A percentile compares a stretch with the other conserved stretches of the same genome.
These are phyloP conservation scores for Cheilosia pagana DNA, from an alignment of 2,888 invertebrate genomes.

Conservation along the genomic window DNA sequence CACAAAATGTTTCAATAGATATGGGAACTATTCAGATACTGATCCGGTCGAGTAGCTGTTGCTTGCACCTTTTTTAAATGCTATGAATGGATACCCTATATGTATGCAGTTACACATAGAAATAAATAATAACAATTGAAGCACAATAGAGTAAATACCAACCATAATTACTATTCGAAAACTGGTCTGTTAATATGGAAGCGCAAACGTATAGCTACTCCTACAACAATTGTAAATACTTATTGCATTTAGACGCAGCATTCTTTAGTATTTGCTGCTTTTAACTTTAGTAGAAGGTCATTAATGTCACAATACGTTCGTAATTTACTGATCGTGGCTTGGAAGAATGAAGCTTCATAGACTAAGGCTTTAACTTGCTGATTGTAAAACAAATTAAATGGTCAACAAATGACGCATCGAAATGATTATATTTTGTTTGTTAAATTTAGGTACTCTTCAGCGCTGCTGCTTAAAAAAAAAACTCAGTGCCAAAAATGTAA, in stretches of 20 bases:
- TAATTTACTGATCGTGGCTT: not conserved
- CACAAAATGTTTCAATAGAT: slow-evolving; percentile 42
- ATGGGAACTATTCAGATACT: slow-evolving; percentile 59
- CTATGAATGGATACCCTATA: not conserved
- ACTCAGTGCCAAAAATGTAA: no score
- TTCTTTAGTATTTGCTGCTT: not conserved
- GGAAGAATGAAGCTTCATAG: not conserved
- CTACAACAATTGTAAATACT: not conserved
- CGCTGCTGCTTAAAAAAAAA: no score
- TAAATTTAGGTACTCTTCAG: no score
- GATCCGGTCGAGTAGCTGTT: slow-evolving; percentile 64
- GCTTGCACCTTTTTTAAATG: slow-evolving; percentile 34
- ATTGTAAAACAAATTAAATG: no score
- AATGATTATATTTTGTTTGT: no score
- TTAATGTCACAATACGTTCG: not conserved
- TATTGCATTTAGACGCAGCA: not conserved
- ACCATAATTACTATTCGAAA: not conserved
- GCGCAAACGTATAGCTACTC: not conserved
- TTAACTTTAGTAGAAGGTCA: not conserved
- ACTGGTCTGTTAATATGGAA: not conserved
- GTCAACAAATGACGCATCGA: no score
- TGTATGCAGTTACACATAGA: not conserved
- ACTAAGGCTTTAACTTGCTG: not conserved
- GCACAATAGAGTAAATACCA: not conserved
- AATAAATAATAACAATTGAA: slow-evolving; percentile 10